These are phyloP conservation scores for Uria aalge DNA, from an alignment of 2,113 vertebrate genomes.

Conservation along the genomic window DNA sequence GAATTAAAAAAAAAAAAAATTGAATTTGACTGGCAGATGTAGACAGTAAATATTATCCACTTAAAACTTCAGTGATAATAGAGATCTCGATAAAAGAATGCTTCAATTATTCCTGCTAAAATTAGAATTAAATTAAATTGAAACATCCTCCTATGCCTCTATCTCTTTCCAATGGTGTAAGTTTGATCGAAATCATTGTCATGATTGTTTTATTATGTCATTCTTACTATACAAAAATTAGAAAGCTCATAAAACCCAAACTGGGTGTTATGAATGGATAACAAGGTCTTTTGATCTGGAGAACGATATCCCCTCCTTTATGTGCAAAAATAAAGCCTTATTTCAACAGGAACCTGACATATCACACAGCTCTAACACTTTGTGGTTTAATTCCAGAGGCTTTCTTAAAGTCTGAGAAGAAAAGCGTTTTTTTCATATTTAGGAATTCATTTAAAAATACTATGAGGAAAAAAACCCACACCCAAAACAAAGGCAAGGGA, in stretches of 20 bases:
- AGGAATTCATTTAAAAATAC: constrained; percentile 22
- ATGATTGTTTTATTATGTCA: not conserved
- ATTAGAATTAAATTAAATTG: constrained; percentile 3
- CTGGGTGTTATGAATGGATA: not conserved
- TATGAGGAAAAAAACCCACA: not conserved
- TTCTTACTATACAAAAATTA: not conserved
- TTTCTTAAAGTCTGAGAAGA: not conserved
- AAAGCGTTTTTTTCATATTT: not conserved
- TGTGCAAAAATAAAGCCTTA: constrained; percentile 57
- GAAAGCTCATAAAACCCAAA: not conserved
- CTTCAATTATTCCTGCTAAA: not conserved
- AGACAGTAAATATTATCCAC: not conserved
- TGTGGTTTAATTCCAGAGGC: constrained; percentile 50
- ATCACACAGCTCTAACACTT: not conserved
- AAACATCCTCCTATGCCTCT: not conserved
- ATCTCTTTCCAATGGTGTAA: not conserved
- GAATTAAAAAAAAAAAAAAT: not conserved
- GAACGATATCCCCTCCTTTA: not conserved
- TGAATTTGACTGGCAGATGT: not conserved
- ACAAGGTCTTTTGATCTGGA: constrained; percentile 32
- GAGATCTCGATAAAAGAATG: not conserved
- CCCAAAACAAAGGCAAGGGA: not conserved
- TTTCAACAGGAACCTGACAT: constrained; percentile 51
- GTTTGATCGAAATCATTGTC: not conserved
- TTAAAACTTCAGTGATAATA: not conserved